These are phyloP conservation scores for Lasioglossum zephyrum DNA, from an alignment of 2,888 invertebrate species.

Conservation along the genomic window DNA sequence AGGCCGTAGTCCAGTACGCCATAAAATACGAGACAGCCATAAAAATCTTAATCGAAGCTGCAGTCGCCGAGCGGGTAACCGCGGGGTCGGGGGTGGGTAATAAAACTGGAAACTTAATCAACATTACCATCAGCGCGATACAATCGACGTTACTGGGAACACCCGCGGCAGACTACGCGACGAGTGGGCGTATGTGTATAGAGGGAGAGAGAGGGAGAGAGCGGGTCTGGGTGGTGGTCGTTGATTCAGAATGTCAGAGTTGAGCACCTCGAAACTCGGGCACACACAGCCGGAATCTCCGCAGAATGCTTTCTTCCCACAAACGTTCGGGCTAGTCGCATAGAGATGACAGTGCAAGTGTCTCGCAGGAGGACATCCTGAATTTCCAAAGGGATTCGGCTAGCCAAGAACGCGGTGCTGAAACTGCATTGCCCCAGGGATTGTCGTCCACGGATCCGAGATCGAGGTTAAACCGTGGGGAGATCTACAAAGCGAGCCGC, in stretches of 20 bases:
- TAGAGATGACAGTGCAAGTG: conserved; percentile 61
- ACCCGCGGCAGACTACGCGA: not conserved
- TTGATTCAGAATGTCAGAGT: conserved; percentile 10
- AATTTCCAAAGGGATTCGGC: conserved; percentile 77
- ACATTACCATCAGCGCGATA: conserved; percentile 3
- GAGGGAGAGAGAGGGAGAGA: too few relatives aligned
- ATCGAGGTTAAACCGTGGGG: conserved; percentile 64
- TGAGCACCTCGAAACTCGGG: conserved; percentile 36
- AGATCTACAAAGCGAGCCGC: conserved; percentile 52
- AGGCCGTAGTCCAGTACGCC: not conserved
- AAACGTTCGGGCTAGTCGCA: conserved; percentile 60
- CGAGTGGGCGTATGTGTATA: not conserved
- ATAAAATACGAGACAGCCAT: not conserved
- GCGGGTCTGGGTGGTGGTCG: not conserved
- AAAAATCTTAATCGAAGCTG: not conserved
- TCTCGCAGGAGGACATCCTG: conserved; percentile 71
- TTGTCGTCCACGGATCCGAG: conserved; percentile 42
- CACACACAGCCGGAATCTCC: conserved; percentile 42
- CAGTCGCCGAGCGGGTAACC: not conserved
- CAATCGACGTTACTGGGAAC: not conserved
- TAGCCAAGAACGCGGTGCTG: conserved; percentile 69
- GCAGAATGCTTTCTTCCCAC: conserved; percentile 62
- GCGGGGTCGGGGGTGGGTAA: not conserved
- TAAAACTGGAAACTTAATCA: conserved; percentile 1
- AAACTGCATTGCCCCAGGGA: conserved; percentile 51